Evolutionary conservation across 2,888 invertebrate genomes (phyloP), one percentile per base, ranked within the genome.

Genomic region (Philereme vetulata): DNA sequence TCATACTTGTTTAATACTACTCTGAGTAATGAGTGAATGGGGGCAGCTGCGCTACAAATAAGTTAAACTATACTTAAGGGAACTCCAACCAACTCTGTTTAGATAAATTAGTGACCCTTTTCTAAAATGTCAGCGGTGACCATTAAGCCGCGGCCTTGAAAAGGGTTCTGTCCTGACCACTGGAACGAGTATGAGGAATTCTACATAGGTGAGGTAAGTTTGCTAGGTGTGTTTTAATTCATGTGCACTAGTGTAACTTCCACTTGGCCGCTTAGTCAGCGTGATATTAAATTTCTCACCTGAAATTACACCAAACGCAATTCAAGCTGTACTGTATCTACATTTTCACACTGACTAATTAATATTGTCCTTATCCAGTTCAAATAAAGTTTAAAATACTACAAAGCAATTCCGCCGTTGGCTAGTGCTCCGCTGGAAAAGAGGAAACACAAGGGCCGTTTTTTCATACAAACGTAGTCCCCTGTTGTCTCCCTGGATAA

Each of bases 71-170:
- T 88, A 90, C 89, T 86, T 87, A 86, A 84, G 84, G 80, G 74
- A 80, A 77, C 81, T 82, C 76, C 75, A 69, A 76, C 78, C 75
- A 82, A 85, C 82, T 81, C 75, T 83, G 88, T 85, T 87, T 82
- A 87, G 86, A 90, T 90, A 89, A 88, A 90, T 89, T 88, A 86
- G 87, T 77, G 84, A 88, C 90, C 90, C 90, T 89, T 88, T 88
- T 87, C 89, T 84, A 76, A 87, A 90, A 86, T 83, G 90, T 89
- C 90, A 88, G 83, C 86, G 71, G 72, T 76, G 72, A 71, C 81
- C 85, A 88, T 89, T 88, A 88, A 78, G 80, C 71, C 61, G 66
- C 72, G 76, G 70, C 83, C 84, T 82, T 86, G 86, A 86, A 81
- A 82, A 82, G 87, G 85, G 87, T 67, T 59, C 60, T 75, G 76